A percentile compares a stretch with the other conserved stretches of the same genome.
These are phyloP conservation scores for Pogonophryne albipinna DNA, from an alignment of 2,797 vertebrate species.

Conservation along the genomic window DNA sequence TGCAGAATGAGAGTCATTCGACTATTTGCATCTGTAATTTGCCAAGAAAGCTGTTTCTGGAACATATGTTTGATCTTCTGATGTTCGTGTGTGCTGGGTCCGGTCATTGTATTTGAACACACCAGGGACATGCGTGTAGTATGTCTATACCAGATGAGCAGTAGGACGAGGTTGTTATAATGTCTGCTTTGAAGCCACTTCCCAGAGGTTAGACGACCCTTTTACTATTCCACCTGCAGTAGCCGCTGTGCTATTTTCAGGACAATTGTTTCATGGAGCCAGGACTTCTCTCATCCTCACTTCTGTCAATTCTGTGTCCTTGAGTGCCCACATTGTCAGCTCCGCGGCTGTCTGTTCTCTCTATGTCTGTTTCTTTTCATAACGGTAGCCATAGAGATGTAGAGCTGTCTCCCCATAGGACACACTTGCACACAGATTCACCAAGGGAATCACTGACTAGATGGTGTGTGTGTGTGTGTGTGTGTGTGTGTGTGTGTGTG, in stretches of 20 bases:
- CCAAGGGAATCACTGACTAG: slow-evolving; percentile 39
- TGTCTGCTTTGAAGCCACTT: slow-evolving; percentile 22
- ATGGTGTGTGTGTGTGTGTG: slow-evolving; percentile 7
- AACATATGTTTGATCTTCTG: slow-evolving; percentile 24
- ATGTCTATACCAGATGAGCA: not conserved
- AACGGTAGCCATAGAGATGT: slow-evolving; percentile 74
- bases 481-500: too few species aligned
- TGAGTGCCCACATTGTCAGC: slow-evolving; percentile 58
- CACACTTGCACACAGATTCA: slow-evolving; percentile 38
- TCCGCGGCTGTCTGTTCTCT: slow-evolving; percentile 29
- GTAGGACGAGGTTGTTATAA: slow-evolving; percentile 1
- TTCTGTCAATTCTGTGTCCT: slow-evolving; percentile 59
- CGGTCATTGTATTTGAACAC: slow-evolving; percentile 6
- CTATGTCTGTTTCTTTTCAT: slow-evolving; percentile 41
- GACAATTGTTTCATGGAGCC: slow-evolving; percentile 12
- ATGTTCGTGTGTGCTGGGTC: slow-evolving; percentile 10
- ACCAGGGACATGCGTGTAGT: slow-evolving; percentile 5
- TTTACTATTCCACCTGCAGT: slow-evolving; percentile 31
- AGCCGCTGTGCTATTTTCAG: slow-evolving; percentile 41
- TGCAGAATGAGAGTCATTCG: slow-evolving; percentile 36
- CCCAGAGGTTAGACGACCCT: slow-evolving; percentile 12
- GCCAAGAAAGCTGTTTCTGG: slow-evolving; percentile 33
- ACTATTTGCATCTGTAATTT: slow-evolving; percentile 49
- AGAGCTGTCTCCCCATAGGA: slow-evolving; percentile 51
- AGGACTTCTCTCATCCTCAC: slow-evolving; percentile 44